These are phyloP conservation scores for Pyralis farinalis DNA, from an alignment of 2,888 invertebrate species.

Conservation along the genomic window DNA sequence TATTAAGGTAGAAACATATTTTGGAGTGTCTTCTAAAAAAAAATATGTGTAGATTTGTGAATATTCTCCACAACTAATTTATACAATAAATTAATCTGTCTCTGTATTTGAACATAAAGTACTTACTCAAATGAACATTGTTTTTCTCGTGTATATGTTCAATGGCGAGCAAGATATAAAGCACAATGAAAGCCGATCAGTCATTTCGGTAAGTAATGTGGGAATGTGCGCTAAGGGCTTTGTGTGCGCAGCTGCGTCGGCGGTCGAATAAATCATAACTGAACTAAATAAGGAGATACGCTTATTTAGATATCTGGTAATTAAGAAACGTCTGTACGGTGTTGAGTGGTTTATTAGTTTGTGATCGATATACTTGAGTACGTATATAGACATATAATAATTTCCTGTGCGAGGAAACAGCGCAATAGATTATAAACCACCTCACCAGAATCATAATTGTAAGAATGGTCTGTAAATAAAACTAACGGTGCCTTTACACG, in stretches of 20 bases:
- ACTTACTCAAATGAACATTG: neutral
- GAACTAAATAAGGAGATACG: constrained; percentile 8
- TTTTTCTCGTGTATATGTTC: constrained; percentile 6
- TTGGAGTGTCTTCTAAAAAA: too few species aligned
- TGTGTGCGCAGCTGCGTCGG: constrained; percentile 56
- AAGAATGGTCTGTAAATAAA: too few species aligned
- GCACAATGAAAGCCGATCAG: constrained; percentile 35
- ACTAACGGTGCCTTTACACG: too few species aligned
- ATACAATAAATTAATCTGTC: neutral
- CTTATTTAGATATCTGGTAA: constrained; percentile 11
- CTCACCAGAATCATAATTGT: too few species aligned
- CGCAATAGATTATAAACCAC: too few species aligned
- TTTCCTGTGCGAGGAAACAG: too few species aligned
- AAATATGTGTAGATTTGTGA: too few species aligned
- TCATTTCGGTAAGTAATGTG: constrained; percentile 70
- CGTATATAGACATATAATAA: too few species aligned
- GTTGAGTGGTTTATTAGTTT: neutral
- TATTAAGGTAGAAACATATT: too few species aligned
- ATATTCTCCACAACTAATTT: too few species aligned
- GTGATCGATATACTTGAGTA: neutral
- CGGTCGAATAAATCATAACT: constrained; percentile 59
- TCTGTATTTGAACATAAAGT: neutral
- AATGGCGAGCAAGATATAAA: neutral
- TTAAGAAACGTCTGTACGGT: constrained; percentile 7
- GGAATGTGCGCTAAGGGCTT: constrained; percentile 40